These are phyloP conservation scores for Diabrotica balteata DNA, from an alignment of 2,888 invertebrate species.

Conservation along the genomic window DNA sequence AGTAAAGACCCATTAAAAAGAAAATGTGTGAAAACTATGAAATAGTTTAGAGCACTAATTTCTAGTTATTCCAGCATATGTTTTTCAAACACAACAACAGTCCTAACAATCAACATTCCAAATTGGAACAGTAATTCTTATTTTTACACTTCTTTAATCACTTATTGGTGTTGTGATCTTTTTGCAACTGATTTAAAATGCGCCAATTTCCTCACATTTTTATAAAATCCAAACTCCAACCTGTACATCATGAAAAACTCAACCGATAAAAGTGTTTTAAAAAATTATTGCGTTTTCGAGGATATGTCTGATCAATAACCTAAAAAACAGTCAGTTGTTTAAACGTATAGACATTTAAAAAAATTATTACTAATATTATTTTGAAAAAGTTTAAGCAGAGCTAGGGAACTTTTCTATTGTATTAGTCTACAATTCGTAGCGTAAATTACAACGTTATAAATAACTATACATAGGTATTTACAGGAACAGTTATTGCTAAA, in stretches of 20 bases:
- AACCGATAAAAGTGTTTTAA: background rate
- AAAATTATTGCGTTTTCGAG: constrained; percentile 51
- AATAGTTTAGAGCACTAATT: too few relatives aligned
- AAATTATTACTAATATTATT: constrained; percentile 25
- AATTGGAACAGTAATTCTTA: too few relatives aligned
- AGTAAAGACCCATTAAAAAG: too few relatives aligned
- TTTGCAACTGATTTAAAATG: too few relatives aligned
- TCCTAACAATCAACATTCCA: too few relatives aligned
- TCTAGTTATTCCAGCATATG: too few relatives aligned
- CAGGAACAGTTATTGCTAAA: constrained; percentile 50
- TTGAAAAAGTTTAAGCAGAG: constrained; percentile 43
- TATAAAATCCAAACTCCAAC: background rate
- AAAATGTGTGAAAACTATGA: too few relatives aligned
- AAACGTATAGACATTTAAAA: constrained; percentile 20
- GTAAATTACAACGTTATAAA: constrained; percentile 54
- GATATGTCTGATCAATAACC: constrained; percentile 51
- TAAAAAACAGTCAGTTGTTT: constrained; percentile 25
- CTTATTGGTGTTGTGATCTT: too few relatives aligned
- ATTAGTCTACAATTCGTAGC: constrained; percentile 47
- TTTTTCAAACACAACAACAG: too few relatives aligned
- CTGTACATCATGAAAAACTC: constrained; percentile 2
- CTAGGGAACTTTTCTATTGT: constrained; percentile 41
- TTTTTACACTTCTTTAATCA: too few relatives aligned
- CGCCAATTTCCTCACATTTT: too few relatives aligned
- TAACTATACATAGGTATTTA: constrained; percentile 62